phyloP scores from a whole-genome alignment of 2,113 vertebrate genomes.

The Xiphorhynchus elegans region DNA sequence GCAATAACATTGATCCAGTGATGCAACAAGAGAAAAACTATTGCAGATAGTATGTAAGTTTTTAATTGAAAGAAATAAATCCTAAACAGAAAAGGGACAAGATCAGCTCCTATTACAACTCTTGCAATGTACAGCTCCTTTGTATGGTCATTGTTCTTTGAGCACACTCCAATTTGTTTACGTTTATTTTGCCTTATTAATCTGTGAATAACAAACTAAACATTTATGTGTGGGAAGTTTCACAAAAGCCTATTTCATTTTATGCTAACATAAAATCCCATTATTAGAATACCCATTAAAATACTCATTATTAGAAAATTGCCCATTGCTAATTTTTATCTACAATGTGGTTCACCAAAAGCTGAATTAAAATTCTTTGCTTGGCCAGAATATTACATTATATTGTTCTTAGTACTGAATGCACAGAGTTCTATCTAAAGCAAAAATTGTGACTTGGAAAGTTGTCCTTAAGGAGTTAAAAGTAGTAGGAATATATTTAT shows the following conservation, averaged over 20 bases:
- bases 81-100: background rate
- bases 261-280: background rate
- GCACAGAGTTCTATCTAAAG: constrained; percentile 31
- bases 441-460: constrained; percentile 48
- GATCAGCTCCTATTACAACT: background rate
- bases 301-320: constrained; percentile 25
- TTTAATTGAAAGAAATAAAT: background rate
- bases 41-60: background rate
- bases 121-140: background rate
- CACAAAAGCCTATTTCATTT: background rate
- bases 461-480: constrained; percentile 34
- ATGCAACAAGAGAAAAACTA: background rate
- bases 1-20: background rate
- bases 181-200: background rate
- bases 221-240: background rate
- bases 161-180: background rate
- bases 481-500: constrained; percentile 52
- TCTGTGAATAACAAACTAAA: background rate
- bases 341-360: constrained; percentile 39
- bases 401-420: background rate
- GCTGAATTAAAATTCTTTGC: constrained; percentile 59
- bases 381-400: constrained; percentile 29
- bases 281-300: background rate
- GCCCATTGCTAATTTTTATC: constrained; percentile 43
- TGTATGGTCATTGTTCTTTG: background rate